A percentile compares a stretch with the other conserved stretches of the same genome.
Evolutionary conservation across 1,140 invertebrate species (phyloP).

Genomic region (Venturia canescens): DNA sequence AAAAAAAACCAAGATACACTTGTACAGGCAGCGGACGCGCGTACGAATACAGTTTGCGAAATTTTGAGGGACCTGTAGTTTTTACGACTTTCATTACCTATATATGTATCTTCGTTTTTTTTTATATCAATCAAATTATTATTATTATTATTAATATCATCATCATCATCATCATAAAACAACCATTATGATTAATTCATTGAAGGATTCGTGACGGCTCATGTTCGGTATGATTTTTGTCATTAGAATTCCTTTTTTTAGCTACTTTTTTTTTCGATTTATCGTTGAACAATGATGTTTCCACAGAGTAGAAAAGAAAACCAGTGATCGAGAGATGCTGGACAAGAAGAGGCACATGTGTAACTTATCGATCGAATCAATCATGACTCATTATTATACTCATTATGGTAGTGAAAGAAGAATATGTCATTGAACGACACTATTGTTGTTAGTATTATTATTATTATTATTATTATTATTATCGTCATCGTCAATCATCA

Average conservation of each 20-base stretch:
- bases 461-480: constrained; percentile 47
- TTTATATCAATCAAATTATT: too few relatives aligned
- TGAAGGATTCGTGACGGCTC: background rate
- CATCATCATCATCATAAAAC: too few relatives aligned
- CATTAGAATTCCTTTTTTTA: background rate
- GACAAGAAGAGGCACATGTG: constrained; percentile 11
- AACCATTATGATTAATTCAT: background rate
- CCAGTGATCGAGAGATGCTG: constrained; percentile 35
- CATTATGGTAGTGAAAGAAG: constrained; percentile 47
- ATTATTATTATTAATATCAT: background rate
- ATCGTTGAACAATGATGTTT: constrained; percentile 8
- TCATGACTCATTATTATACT: constrained; percentile 46
- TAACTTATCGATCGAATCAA: constrained; percentile 45
- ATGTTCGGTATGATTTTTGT: background rate
- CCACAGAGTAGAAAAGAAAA: constrained; percentile 10
- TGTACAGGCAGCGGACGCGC: background rate
- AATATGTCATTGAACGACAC: constrained; percentile 52
- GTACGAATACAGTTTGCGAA: background rate
- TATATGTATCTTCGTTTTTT: too few relatives aligned
- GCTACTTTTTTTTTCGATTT: background rate
- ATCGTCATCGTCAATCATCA: background rate
- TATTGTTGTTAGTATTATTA: constrained; percentile 60
- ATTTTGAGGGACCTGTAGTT: constrained; percentile 2
- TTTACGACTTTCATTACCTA: background rate
- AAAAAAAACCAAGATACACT: background rate